Percentiles rank a stretch among this genome's conserved stretches.
Conservation (phyloP, 2,888 invertebrate species). For the Acronicta leporina region DNA sequence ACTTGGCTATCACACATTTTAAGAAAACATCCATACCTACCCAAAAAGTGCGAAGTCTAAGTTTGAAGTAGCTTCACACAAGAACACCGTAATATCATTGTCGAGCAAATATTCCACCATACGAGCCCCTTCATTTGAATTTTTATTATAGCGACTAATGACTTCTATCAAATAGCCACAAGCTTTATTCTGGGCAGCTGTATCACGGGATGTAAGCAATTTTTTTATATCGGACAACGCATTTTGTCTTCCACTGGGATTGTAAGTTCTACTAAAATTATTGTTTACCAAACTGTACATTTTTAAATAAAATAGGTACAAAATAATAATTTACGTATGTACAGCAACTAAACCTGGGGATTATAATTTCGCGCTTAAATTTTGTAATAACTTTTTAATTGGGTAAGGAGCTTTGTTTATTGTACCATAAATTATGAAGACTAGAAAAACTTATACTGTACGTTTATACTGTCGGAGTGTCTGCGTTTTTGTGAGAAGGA, state of each 20-base stretch:
- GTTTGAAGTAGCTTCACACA: slow-evolving; percentile 83
- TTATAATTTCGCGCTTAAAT: slow-evolving; percentile 43
- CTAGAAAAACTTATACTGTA: too few species aligned
- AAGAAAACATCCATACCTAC: slow-evolving; percentile 53
- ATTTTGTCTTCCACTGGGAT: slow-evolving; percentile 79
- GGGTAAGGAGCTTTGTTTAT: too few species aligned
- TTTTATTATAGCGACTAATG: slow-evolving; percentile 71
- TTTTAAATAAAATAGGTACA: slow-evolving; percentile 10
- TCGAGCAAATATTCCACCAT: slow-evolving; percentile 79
- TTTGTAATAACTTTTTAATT: not conserved
- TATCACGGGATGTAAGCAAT: slow-evolving; percentile 79
- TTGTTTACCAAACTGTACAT: slow-evolving; percentile 80
- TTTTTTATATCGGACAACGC: slow-evolving; percentile 81
- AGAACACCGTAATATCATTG: slow-evolving; percentile 81
- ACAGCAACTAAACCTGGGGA: not conserved
- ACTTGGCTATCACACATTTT: too few species aligned
- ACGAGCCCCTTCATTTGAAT: slow-evolving; percentile 69
- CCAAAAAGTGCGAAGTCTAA: slow-evolving; percentile 79
- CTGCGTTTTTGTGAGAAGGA: too few species aligned
- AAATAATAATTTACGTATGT: not conserved
- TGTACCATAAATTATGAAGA: too few species aligned
- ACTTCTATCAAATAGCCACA: slow-evolving; percentile 81
- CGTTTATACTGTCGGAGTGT: too few species aligned
- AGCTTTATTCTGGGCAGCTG: slow-evolving; percentile 78
- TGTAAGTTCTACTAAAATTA: slow-evolving; percentile 79